Evolutionary conservation across 1,140 invertebrate genomes (phyloP).

Genomic region (Lucilia cuprina): DNA sequence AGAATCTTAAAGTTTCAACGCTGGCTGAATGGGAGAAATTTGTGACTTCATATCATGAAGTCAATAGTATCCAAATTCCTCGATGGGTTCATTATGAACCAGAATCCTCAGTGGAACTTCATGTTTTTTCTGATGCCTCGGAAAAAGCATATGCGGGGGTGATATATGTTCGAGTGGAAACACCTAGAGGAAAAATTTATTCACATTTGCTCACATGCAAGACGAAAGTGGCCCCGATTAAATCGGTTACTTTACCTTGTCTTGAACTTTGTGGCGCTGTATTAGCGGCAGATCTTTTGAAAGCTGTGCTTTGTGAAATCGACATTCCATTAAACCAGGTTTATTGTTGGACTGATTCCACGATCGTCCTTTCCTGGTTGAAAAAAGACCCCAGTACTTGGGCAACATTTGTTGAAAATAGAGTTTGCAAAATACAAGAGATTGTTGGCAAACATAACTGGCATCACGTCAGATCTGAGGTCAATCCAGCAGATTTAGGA

Average conservation of each 20-base stretch:
- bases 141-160: neutral
- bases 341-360: neutral
- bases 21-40: too few species aligned
- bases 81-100: neutral
- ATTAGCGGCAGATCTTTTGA: slow-evolving; percentile 41
- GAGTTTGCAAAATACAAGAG: too few species aligned
- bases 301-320: neutral
- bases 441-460: too few species aligned
- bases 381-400: too few species aligned
- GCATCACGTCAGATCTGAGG: slow-evolving; percentile 53
- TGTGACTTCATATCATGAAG: neutral
- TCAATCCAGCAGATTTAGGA: slow-evolving; percentile 63
- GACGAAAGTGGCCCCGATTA: neutral
- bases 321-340: too few species aligned
- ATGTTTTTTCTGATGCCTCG: neutral
- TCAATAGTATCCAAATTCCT: neutral
- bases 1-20: neutral
- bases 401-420: too few species aligned
- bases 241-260: neutral
- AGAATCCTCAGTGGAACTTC: neutral
- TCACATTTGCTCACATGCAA: neutral
- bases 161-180: neutral
- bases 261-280: neutral
- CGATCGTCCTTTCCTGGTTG: neutral
- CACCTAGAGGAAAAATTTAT: neutral